Conservation (phyloP, 2,797 vertebrate genomes). For the Calcarius lapponicus region DNA sequence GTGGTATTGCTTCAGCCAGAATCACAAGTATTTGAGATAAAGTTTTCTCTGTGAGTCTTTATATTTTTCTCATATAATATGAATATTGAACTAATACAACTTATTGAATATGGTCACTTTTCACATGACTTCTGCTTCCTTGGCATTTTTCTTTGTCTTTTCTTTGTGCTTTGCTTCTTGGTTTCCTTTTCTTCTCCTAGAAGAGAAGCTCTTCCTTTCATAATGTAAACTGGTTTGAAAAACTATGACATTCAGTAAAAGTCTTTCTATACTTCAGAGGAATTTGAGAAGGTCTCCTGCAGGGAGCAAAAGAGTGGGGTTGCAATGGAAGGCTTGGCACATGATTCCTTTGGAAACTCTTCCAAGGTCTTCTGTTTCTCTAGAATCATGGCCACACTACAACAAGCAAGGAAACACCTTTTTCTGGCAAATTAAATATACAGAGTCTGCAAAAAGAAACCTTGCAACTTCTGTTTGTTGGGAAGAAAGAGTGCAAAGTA, state of each 20-base stretch:
- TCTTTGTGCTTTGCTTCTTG: neutral
- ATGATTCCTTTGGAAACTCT: neutral
- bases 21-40: neutral
- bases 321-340: neutral
- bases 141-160: neutral
- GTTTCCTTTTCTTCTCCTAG: neutral
- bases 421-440: neutral
- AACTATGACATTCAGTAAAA: neutral
- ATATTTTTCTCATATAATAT: neutral
- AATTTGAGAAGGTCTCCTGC: neutral
- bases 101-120: neutral
- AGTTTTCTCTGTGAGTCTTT: neutral
- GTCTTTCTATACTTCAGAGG: neutral
- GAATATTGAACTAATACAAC: neutral
- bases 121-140: neutral
- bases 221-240: neutral
- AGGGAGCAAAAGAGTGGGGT: neutral
- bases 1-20: neutral
- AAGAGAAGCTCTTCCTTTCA: neutral
- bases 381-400: neutral
- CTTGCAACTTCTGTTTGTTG: neutral
- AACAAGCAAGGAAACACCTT: neutral
- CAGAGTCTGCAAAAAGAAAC: neutral
- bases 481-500: neutral
- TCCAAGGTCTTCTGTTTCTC: neutral